Evolutionary conservation across 2,888 invertebrate genomes (phyloP), one percentile per base, ranked within the genome.

Genomic region (Chrysomela aeneicollis): DNA sequence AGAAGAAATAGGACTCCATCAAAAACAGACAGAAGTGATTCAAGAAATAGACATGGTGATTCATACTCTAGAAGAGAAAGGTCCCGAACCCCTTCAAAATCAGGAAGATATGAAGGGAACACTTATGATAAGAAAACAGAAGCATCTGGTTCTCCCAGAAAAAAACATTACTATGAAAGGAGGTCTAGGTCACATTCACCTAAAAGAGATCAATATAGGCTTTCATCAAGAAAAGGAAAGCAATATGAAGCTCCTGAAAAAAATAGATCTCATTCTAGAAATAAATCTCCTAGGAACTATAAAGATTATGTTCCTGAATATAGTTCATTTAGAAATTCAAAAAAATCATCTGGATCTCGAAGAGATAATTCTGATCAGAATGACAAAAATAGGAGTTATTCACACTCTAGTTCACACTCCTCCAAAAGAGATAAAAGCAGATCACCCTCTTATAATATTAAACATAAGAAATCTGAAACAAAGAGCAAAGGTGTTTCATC

Each of bases 101-200:
- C 57, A 17, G 22, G 26, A 57, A n/a, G 15, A 55, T 22, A 30
- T 53, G 53, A 30, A 22, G 19, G 15, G 2, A 18, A 15, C 6
- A 10, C 2, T 52, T 22, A n/a, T 32, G 18, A 30, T 17, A n/a
- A 15, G 17, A 52, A n/a, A n/a, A 55, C 22, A 37, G 19, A 54
- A 50, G 61, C 52, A 30, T 61, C 65, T 21, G 22, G 47, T 15
- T 60, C 65, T 32, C 61, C 64, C 8, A 57, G 21, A 58, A 51
- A 42, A 15, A 42, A 15, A 15, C 8, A 15, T 4, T 15, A 15
- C 1, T 26, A 26, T 42, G 12, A 42, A 35, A 35, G 35, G 35
- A 6, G 6, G 26, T 26, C 26, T 26, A 26, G 26, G 32, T n/a
- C 61, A 15, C 53, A 58, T 21, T 59, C 59, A 46, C 57, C 64